Evolutionary conservation across 2,797 vertebrate species (phyloP).

Genomic region (Lutjanus argentimaculatus): DNA sequence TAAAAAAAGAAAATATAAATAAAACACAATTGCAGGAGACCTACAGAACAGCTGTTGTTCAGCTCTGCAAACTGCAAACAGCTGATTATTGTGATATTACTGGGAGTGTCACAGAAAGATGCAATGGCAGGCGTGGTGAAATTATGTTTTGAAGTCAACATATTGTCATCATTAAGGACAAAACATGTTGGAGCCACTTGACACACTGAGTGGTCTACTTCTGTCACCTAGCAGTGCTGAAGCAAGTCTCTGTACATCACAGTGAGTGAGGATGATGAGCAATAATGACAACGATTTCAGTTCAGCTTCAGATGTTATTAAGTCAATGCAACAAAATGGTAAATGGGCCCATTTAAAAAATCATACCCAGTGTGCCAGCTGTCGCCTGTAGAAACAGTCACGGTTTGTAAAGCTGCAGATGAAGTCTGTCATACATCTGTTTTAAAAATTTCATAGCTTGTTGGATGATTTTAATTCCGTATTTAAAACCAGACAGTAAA

Average conservation of each 20-base stretch:
- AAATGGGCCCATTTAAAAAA: slow-evolving; percentile 37
- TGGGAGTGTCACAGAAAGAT: slow-evolving; percentile 3
- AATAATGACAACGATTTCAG: slow-evolving; percentile 28
- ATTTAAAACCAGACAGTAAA: neutral
- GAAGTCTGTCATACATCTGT: slow-evolving; percentile 1
- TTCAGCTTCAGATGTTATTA: slow-evolving; percentile 12
- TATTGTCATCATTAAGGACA: slow-evolving; percentile 24
- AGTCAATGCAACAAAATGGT: slow-evolving; percentile 34
- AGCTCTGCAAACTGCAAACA: slow-evolving; percentile 6
- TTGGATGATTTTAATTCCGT: slow-evolving; percentile 1
- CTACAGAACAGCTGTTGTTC: slow-evolving; percentile 27
- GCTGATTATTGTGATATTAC: slow-evolving; percentile 9
- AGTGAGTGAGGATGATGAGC: slow-evolving; percentile 45
- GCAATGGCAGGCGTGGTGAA: neutral
- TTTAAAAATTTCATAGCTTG: neutral
- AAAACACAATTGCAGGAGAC: neutral
- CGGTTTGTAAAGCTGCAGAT: slow-evolving; percentile 15
- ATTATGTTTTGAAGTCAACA: slow-evolving; percentile 22
- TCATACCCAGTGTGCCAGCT: slow-evolving; percentile 42
- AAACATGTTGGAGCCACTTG: slow-evolving; percentile 7
- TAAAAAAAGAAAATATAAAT: neutral
- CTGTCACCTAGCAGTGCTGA: slow-evolving; percentile 27
- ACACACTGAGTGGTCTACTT: neutral
- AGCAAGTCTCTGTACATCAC: slow-evolving; percentile 7
- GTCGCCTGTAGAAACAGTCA: slow-evolving; percentile 19